Conservation (phyloP, 2,888 invertebrate species). For the Athetis lepigone region DNA sequence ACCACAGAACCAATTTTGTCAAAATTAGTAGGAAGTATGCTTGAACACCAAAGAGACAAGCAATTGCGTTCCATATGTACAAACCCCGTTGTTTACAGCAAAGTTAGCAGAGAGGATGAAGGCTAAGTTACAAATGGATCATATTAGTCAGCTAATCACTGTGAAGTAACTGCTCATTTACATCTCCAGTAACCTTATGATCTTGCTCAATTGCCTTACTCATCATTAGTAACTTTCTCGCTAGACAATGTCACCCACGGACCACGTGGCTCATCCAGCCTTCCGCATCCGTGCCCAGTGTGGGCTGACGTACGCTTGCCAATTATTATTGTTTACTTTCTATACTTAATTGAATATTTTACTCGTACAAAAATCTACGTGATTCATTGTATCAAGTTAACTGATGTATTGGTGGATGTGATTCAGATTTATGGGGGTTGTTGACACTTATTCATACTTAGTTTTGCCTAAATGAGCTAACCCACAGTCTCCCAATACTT, state of each 20-base stretch:
- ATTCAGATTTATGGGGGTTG: slow-evolving; percentile 28
- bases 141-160: slow-evolving; percentile 8
- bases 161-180: slow-evolving; percentile 40
- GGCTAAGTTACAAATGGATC: no score
- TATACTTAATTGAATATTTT: slow-evolving; percentile 80
- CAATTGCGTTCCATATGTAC: no score
- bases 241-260: slow-evolving; percentile 78
- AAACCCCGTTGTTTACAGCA: no score
- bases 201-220: slow-evolving; percentile 62
- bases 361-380: slow-evolving; percentile 67
- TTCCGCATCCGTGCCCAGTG: slow-evolving; percentile 79
- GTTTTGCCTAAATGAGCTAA: no score
- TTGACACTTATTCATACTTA: no score
- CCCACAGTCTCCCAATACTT: no score
- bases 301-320: slow-evolving; percentile 81
- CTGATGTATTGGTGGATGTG: slow-evolving; percentile 18
- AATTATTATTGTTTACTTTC: slow-evolving; percentile 86
- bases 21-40: no score
- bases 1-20: no score
- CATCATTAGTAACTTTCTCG: slow-evolving; percentile 59
- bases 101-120: no score
- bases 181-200: slow-evolving; percentile 42
- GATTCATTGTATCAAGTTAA: slow-evolving; percentile 64
- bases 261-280: slow-evolving; percentile 72
- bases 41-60: no score